phyloP scores from a whole-genome alignment of 2,888 invertebrate genomes.

The Eremobia ochroleuca region DNA sequence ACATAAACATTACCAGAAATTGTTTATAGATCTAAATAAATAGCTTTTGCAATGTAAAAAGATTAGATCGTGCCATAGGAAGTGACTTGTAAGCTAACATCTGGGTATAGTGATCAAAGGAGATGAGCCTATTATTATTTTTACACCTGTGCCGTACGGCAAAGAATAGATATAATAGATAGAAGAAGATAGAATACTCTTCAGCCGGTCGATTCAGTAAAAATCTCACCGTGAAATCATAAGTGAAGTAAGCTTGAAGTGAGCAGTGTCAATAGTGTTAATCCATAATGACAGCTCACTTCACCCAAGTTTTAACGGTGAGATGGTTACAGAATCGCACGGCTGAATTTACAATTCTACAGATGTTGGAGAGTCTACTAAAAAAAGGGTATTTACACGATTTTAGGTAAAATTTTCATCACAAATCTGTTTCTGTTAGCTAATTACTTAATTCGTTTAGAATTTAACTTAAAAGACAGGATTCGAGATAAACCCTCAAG shows the following conservation, averaged over 20 bases:
- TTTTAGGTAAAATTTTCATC: background rate
- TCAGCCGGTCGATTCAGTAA: too few relatives aligned
- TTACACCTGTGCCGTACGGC: constrained; percentile 18
- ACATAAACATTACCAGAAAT: constrained; percentile 48
- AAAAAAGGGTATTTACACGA: too few relatives aligned
- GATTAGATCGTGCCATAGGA: constrained; percentile 17
- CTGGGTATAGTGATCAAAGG: constrained; percentile 51
- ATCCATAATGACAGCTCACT: too few relatives aligned
- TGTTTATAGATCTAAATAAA: constrained; percentile 48
- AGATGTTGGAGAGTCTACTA: background rate
- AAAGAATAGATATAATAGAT: background rate
- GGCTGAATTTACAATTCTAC: background rate
- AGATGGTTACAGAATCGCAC: too few relatives aligned
- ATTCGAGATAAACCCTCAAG: background rate
- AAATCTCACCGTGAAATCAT: too few relatives aligned
- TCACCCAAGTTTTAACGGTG: too few relatives aligned
- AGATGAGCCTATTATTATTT: constrained; percentile 25
- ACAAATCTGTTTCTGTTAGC: background rate
- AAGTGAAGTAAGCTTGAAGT: too few relatives aligned
- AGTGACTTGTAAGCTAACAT: constrained; percentile 31
- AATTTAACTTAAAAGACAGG: background rate
- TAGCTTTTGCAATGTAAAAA: constrained; percentile 33
- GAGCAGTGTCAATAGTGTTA: too few relatives aligned
- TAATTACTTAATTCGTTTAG: too few relatives aligned
- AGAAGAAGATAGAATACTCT: background rate